Base-by-base conservation (phyloP, 2,113 vertebrate species). In the Periophthalmodon schlosseri region DNA sequence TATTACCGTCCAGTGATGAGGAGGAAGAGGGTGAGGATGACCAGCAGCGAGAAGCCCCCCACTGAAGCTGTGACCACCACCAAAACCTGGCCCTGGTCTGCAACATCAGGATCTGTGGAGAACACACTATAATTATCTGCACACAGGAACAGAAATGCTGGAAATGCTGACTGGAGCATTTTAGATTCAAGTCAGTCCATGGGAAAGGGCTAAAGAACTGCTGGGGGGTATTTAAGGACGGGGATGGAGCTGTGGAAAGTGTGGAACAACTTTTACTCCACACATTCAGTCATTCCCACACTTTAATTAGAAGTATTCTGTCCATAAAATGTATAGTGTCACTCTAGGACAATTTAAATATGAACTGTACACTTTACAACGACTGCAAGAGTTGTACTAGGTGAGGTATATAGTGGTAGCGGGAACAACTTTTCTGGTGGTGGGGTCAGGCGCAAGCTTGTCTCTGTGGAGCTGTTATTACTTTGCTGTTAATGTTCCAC, bases 11-110 rank as follows among this genome's bases (percentile, higher is more conserved):
- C 97, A 49, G 97, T 99, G 90, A 99, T 99, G 73, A 99, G 93
- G 87, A 99, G 96, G 92, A 99, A 99, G 72, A 99, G 93, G 20
- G 97, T 99, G 39, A 99, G 97, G 86, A 99, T 99, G 88, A 99
- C 94, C 16, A 99, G 86, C 16, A 99, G 95, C 28, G 97, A 97
- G 91, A 99, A 99, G 81, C 97, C 97, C 34, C 97, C 97, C 8
- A 99, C 97, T 2, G 97, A 96, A 0, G 97, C 97, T 0, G 97
- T 98, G 81, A 96, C 96, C 54, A 99, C 97, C 65, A 99, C 97
- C 50, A 99, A 93, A 74, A 99, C 96, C 79, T 99, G 97, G 72
- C 97, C 96, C 78, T 99, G 97, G 83, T 99, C 96, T 0, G 95
- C 96, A 82, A 97, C 93, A 84, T 98, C 96, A 46, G 97, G 96